Evolutionary conservation across 2,888 invertebrate genomes (phyloP), one percentile per base, ranked within the genome.

Genomic region (Bibio marci): DNA sequence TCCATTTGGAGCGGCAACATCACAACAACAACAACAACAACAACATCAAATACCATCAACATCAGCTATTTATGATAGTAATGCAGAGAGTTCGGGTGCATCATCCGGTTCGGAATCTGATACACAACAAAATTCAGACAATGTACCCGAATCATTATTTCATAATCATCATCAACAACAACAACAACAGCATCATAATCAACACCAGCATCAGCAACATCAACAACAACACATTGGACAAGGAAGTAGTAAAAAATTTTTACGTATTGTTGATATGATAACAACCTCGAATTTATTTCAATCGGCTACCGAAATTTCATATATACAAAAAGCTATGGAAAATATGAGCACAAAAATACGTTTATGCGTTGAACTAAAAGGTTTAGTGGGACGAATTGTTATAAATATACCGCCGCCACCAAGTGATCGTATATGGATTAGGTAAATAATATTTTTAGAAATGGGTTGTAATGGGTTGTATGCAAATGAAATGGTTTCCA

Each of bases 361-460:
- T 27, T 62, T 85, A 36, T 67, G 75, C 33, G 66, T 85, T 35
- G 72, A 73, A 47, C 75, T 85, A 15, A 76, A 76, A 51, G 67
- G 71, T 36, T 53, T 81, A 43, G 70, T 71, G 44, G 82, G 81
- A 11, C 71, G 73, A 30, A 62, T 81, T 44, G 71, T 75, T 2
- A 47, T 82, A 19, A 82, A 83, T 55, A 66, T 80, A 50, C 81
- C 83, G 30, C 78, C 80, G 17, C 78, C 81, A 18, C 83, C 82
- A 1, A 71, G 79, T 17, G 80, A 85, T 59, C 65, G 83, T 39
- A 53, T 85, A 34, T 85, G 83, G 85, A 71, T 80, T 51, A 78
- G 79, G 45, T 81, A 49, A 49, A 52, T 51, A 38, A 7, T 26
- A 3, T 22, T 30, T 36, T 26, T 33, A n/a, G n/a, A n/a, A n/a